phyloP scores from a whole-genome alignment of 2,888 invertebrate species.

The Ganaspis brasiliensis region DNA sequence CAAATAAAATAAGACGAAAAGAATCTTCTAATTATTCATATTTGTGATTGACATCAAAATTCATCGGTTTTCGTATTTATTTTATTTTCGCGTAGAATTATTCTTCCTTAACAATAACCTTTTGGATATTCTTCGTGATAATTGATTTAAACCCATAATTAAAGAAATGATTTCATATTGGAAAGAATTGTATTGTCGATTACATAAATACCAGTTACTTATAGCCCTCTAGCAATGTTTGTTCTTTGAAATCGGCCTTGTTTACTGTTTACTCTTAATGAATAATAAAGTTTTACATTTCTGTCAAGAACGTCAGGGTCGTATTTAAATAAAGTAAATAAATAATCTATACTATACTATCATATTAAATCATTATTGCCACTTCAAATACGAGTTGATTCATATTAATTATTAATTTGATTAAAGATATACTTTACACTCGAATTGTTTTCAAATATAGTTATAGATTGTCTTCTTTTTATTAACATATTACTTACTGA shows the following conservation, averaged over 20 bases:
- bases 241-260: constrained; percentile 30
- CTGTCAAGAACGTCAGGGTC: background rate
- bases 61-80: background rate
- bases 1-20: too few species aligned
- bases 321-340: constrained; percentile 16
- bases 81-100: background rate
- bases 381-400: background rate
- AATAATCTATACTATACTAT: background rate
- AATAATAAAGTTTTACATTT: constrained; percentile 20
- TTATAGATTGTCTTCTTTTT: too few species aligned
- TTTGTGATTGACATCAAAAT: too few species aligned
- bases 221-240: constrained; percentile 10
- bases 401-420: background rate
- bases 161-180: constrained; percentile 6
- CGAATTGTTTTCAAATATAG: background rate
- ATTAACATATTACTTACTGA: too few species aligned
- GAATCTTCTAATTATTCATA: too few species aligned
- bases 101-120: background rate
- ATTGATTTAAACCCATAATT: constrained; percentile 19
- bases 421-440: background rate
- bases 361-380: background rate
- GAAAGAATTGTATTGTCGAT: constrained; percentile 21
- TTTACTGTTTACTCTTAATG: constrained; percentile 15
- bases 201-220: constrained; percentile 21
- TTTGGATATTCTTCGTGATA: background rate